Evolutionary conservation across 1,140 invertebrate species (phyloP), one percentile per base, ranked within the genome.

Genomic region (Pogonognathellus flavescens): DNA sequence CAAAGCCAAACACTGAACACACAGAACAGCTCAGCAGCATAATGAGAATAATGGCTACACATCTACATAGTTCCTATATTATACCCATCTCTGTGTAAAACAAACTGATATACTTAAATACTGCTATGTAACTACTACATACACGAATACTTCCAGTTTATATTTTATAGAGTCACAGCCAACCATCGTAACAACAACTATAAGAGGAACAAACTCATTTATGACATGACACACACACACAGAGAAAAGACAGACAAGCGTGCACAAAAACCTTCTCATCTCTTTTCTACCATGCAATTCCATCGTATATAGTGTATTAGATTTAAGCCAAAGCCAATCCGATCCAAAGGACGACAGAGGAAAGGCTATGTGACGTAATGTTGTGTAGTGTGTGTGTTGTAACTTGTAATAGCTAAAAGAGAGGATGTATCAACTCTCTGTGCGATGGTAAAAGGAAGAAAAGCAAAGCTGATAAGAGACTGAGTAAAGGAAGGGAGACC

Each of bases 401-500:
- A 14, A n/a, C 1, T 14, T 57, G 53, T n/a, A 57, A 57, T 57
- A n/a, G 31, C 31, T 41, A 41, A 41, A 6, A 41, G 31, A 41
- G 31, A 41, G 31, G 31, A 41, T 41, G 31, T 41, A 41, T n/a
- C 53, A 57, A n/a, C 1, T 14, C n/a, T n/a, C n/a, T n/a, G n/a
- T 57, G 16, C 31, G 70, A 76, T 41, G 25, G 31, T 50, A 20
- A 18, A 49, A 31, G 25, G n/a, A 50, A 76, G 70, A 66, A 66
- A 66, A 66, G 62, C 62, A 66, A 60, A 60, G 60, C 13, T 41
- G 31, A 66, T 10, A 66, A 25, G 20, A 25, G 62, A 66, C 25
- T 76, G 70, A 76, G 41, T 70, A 16, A 66, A 66, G 62, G 72
- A 80, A 81, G 80, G 52, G 80, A 81, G 80, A 81, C 80, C 50